Base-by-base conservation (phyloP, 2,888 invertebrate genomes). In the Drosophila tanythrix region DNA sequence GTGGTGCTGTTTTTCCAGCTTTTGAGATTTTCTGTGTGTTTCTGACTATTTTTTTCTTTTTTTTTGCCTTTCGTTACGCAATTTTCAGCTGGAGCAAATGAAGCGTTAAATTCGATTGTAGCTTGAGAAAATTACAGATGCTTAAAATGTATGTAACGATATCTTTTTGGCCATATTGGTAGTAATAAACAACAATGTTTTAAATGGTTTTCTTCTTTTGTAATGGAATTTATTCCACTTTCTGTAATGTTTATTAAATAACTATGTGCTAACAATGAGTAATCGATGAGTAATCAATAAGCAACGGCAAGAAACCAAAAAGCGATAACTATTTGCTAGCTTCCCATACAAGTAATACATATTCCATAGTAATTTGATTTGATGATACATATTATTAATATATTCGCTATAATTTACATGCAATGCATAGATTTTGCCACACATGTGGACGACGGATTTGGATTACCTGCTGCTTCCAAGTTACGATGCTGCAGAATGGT, bases 51-150 rank as follows among this genome's bases (percentile, higher is more conserved):
- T 21, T 40, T 27, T 21, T 21, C 1, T 40, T 50, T 53, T 52
- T 43, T 58, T 61, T 57, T n/a, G 46, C 38, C 60, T 53, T 70
- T 81, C 59, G 79, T 81, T 82, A 81, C 72, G 81, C 82, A 81
- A 79, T 70, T 80, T 68, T 68, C 55, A 75, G 76, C 43, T 74
- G 68, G 58, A 74, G 55, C 67, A 81, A 82, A 81, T 81, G 82
- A 81, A 81, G 79, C 82, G 79, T 76, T 82, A 64, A 81, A 72
- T 79, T 67, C 48, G 69, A 53, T 43, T 68, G 27, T 29, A 29
- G 46, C 33, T 58, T 43, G 10, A 31, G 46, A 25, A 51, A 61
- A 70, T n/a, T 70, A 21, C 18, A 56, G 33, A 38, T 29, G 57
- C 25, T 35, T 27, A 35, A 62, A 43, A 35, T 53, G 21, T 25